These are phyloP conservation scores for Synanthedon myopaeformis DNA, from an alignment of 2,888 invertebrate species.

Conservation along the genomic window DNA sequence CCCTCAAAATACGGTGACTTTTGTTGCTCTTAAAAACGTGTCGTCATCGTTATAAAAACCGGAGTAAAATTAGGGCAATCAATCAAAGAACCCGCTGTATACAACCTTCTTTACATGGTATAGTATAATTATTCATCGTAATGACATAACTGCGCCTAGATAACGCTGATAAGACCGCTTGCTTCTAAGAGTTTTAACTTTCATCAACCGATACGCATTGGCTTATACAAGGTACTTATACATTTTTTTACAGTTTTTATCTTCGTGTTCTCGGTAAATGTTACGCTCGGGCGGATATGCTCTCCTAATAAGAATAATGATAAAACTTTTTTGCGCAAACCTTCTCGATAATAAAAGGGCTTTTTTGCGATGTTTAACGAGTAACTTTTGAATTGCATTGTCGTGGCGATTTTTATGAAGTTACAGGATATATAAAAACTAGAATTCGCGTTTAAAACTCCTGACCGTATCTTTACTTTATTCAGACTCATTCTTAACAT, in stretches of 20 bases:
- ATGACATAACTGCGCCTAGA: conserved; percentile 1
- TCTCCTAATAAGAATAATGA: background rate
- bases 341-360: background rate
- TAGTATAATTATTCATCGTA: background rate
- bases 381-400: background rate
- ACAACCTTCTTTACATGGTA: background rate
- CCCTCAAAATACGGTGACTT: too few species aligned
- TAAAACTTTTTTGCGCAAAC: background rate
- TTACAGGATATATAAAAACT: too few species aligned
- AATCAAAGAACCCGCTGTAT: background rate
- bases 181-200: background rate
- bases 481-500: too few species aligned
- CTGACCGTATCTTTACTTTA: too few species aligned
- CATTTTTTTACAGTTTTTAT: conserved; percentile 16
- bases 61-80: background rate
- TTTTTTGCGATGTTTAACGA: background rate
- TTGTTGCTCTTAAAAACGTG: too few species aligned
- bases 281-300: conserved; percentile 10
- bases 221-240: conserved; percentile 4
- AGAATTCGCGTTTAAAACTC: too few species aligned
- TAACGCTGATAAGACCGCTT: conserved; percentile 5
- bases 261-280: conserved; percentile 8
- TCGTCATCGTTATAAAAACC: too few species aligned
- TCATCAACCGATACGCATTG: background rate
- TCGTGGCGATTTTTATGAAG: too few species aligned